Evolutionary conservation across 1,140 invertebrate genomes (phyloP).

Genomic region (Pentalonia nigronervosa): DNA sequence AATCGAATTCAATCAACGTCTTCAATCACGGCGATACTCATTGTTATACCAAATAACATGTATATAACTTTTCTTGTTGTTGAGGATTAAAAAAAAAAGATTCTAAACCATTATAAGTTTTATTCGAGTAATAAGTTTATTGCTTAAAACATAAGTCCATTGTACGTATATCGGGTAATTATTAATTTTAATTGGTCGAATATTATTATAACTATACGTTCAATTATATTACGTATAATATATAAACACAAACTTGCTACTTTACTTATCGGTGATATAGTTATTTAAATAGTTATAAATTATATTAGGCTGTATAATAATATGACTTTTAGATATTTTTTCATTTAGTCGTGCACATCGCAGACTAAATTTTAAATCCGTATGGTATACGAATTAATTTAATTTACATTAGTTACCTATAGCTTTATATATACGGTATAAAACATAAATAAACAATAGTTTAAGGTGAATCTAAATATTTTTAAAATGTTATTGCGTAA

Average conservation of each 20-base stretch:
- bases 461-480: background rate
- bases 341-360: background rate
- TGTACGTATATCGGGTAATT: background rate
- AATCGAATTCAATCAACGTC: conserved; percentile 6
- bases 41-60: background rate
- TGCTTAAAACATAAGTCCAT: background rate
- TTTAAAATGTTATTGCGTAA: background rate
- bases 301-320: too few relatives aligned
- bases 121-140: background rate
- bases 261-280: background rate
- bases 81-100: background rate
- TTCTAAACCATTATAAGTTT: background rate
- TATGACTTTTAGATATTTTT: background rate
- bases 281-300: background rate
- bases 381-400: background rate
- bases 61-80: background rate
- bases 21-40: background rate
- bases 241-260: background rate
- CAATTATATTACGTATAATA: too few relatives aligned
- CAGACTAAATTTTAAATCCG: background rate
- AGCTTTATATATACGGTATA: background rate
- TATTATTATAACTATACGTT: too few relatives aligned
- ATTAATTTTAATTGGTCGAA: background rate
- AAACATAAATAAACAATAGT: background rate
- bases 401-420: background rate